Percentiles rank a stretch among this genome's conserved stretches.
phyloP scores from a whole-genome alignment of 2,797 vertebrate species.

The Ciconia nigra region DNA sequence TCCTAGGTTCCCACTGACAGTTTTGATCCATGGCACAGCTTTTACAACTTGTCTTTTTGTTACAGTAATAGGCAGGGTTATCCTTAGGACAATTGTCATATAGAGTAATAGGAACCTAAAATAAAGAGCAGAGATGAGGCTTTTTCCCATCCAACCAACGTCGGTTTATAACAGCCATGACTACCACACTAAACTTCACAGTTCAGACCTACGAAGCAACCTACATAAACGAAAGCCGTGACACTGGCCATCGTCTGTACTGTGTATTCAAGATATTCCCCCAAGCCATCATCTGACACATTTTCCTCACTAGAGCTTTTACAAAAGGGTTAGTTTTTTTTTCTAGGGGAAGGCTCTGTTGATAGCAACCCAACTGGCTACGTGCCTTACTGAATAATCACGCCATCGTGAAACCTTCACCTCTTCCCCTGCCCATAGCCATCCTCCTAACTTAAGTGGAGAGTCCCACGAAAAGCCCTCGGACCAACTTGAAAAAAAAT shows the following conservation, averaged over 20 bases:
- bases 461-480: neutral
- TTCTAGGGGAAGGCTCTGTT: neutral
- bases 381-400: neutral
- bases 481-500: neutral
- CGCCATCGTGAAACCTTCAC: too few relatives aligned
- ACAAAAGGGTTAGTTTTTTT: neutral
- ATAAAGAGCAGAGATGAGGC: neutral
- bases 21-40: slow-evolving; percentile 96
- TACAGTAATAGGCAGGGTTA: slow-evolving; percentile 91
- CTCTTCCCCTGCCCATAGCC: neutral
- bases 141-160: neutral
- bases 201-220: neutral
- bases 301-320: neutral
- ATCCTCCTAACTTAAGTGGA: neutral
- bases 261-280: neutral
- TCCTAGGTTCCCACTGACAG: slow-evolving; percentile 96
- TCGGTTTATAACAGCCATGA: neutral
- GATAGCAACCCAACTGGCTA: neutral
- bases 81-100: slow-evolving; percentile 89
- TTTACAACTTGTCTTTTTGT: slow-evolving; percentile 97
- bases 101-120: slow-evolving; percentile 80
- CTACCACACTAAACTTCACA: neutral
- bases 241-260: neutral
- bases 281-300: neutral
- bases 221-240: neutral